These are phyloP conservation scores for Agriopis marginaria DNA, from an alignment of 2,888 invertebrate species.

Conservation along the genomic window DNA sequence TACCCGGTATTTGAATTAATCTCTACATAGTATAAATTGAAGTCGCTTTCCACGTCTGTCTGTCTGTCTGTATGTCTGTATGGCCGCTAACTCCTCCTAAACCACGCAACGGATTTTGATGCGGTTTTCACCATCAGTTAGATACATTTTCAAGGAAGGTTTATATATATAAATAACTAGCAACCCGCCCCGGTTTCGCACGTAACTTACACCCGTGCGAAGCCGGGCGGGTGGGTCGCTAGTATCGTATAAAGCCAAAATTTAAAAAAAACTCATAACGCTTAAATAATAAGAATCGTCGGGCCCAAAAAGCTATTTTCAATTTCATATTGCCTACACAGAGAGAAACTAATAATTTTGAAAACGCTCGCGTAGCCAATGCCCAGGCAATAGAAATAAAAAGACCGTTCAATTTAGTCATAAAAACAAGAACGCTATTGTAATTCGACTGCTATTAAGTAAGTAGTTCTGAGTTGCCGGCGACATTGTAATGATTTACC, in stretches of 20 bases:
- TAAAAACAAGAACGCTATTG: conserved; percentile 34
- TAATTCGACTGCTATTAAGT: conserved; percentile 52
- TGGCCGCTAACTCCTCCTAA: too few relatives aligned
- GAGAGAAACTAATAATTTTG: conserved; percentile 6
- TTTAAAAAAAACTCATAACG: not conserved
- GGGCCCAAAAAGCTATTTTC: not conserved
- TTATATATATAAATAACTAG: too few relatives aligned
- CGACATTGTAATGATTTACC: conserved; percentile 63
- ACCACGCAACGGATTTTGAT: too few relatives aligned
- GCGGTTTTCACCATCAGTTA: too few relatives aligned
- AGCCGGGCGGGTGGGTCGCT: too few relatives aligned
- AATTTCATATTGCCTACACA: not conserved
- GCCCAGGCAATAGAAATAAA: conserved; percentile 33
- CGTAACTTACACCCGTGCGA: too few relatives aligned
- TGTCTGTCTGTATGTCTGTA: too few relatives aligned
- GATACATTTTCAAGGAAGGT: too few relatives aligned
- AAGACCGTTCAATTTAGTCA: conserved; percentile 30
- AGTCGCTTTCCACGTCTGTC: too few relatives aligned
- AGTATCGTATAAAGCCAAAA: not conserved
- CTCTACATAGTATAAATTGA: too few relatives aligned
- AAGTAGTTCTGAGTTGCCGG: conserved; percentile 46
- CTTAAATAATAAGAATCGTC: not conserved
- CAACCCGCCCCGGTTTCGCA: too few relatives aligned
- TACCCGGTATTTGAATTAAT: not conserved
- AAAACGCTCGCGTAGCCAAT: conserved; percentile 14